A percentile compares a stretch with the other conserved stretches of the same genome.
Conservation (phyloP, 1,140 invertebrate species). For the Drosophila varians region DNA sequence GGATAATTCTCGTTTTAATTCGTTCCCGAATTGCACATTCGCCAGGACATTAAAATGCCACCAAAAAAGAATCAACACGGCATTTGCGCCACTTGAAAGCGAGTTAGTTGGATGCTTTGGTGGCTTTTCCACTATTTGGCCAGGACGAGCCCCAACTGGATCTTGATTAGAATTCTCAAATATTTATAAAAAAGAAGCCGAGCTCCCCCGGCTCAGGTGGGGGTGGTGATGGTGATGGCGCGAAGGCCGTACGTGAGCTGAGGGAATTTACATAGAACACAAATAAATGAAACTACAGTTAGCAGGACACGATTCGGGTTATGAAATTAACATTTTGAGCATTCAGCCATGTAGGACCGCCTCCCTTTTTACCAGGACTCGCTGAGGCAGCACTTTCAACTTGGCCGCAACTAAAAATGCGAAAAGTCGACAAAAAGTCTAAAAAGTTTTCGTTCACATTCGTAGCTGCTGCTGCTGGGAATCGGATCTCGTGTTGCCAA, state of each 20-base stretch:
- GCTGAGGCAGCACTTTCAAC: conserved; percentile 76
- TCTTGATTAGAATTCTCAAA: conserved; percentile 83
- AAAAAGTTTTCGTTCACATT: conserved; percentile 71
- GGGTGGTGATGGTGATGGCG: too few species aligned
- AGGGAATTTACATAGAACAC: conserved; percentile 73
- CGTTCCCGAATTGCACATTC: conserved; percentile 71
- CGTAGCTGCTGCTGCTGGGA: conserved; percentile 12
- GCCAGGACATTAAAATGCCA: conserved; percentile 75
- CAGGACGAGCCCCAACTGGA: conserved; percentile 39
- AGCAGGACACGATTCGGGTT: conserved; percentile 72
- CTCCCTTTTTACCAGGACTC: background rate
- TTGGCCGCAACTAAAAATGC: conserved; percentile 76
- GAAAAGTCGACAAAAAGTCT: conserved; percentile 82
- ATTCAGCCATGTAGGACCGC: conserved; percentile 3
- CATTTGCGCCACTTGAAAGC: conserved; percentile 61
- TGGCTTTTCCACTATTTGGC: conserved; percentile 2
- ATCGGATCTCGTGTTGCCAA: conserved; percentile 34
- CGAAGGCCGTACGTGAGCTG: conserved; percentile 43
- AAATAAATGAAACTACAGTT: conserved; percentile 82
- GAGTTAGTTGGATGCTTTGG: conserved; percentile 7
- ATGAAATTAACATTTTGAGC: conserved; percentile 79
- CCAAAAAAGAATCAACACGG: conserved; percentile 80
- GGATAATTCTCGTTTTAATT: conserved; percentile 58
- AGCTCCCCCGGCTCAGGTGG: conserved; percentile 21
- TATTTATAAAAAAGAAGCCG: conserved; percentile 72